phyloP scores from a whole-genome alignment of 2,113 vertebrate genomes.

The Limnothrissa miodon region DNA sequence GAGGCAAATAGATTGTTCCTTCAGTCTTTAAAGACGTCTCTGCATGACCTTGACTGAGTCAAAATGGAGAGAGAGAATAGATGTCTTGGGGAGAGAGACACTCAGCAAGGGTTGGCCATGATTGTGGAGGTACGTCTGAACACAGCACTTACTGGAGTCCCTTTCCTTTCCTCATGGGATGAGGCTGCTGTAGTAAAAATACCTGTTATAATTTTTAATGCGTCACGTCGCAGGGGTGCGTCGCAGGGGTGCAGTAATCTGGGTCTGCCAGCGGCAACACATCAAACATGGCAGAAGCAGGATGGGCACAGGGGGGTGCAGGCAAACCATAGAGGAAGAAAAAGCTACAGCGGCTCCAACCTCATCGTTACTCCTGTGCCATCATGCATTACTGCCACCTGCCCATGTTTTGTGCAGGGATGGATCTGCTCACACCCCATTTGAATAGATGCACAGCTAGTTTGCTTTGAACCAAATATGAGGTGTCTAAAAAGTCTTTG shows the following conservation, averaged over 20 bases:
- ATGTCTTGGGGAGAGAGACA: neutral
- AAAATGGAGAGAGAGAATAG: neutral
- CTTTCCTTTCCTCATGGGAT: neutral
- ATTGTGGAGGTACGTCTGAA: neutral
- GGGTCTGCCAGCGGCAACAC: neutral
- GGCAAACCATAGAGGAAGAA: neutral
- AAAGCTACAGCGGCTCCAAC: neutral
- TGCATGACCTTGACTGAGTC: neutral
- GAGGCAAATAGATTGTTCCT: neutral
- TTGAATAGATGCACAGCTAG: neutral
- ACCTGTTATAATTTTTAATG: neutral
- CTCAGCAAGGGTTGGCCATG: neutral
- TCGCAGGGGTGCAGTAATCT: constrained; percentile 13
- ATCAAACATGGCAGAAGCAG: constrained; percentile 13
- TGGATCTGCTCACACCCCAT: neutral
- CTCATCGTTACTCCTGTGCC: neutral
- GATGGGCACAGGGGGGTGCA: too few species aligned
- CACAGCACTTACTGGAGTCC: neutral
- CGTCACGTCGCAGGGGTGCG: constrained; percentile 1
- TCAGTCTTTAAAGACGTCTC: neutral
- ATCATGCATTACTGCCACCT: neutral
- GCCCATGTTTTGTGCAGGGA: neutral
- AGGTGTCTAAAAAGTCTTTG: neutral
- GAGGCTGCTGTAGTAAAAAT: neutral
- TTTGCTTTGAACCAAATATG: neutral